Evolutionary conservation across 2,113 vertebrate genomes (phyloP).

Genomic region (Coreoperca whiteheadi): DNA sequence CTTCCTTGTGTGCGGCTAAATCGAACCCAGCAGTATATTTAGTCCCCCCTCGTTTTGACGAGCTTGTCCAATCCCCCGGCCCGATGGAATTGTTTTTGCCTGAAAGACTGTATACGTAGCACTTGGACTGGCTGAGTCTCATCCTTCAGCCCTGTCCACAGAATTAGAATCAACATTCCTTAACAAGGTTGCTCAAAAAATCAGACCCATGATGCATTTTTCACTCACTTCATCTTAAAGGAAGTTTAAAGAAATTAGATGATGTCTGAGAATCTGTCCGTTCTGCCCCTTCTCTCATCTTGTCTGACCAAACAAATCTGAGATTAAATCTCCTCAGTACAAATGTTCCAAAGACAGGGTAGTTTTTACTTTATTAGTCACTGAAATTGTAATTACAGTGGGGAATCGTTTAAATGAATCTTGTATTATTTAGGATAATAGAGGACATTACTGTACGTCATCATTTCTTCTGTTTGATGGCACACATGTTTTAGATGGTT

Average conservation of each 20-base stretch:
- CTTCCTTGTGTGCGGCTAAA: conserved; percentile 51
- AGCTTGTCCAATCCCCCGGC: conserved; percentile 8
- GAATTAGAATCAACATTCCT: neutral
- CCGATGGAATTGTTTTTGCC: conserved; percentile 35
- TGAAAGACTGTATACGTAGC: conserved; percentile 37
- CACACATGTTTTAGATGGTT: neutral
- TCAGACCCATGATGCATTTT: neutral
- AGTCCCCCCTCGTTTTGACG: conserved; percentile 20
- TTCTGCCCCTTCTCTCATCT: too few species aligned
- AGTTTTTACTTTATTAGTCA: neutral
- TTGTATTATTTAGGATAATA: neutral
- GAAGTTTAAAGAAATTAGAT: neutral
- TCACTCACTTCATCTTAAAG: neutral
- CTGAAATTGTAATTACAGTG: neutral
- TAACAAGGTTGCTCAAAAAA: neutral
- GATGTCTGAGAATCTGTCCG: neutral
- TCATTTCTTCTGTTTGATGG: neutral
- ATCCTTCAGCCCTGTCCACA: conserved; percentile 3
- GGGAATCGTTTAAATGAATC: neutral
- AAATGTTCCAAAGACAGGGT: neutral
- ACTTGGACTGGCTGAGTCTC: neutral
- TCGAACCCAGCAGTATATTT: conserved; percentile 52
- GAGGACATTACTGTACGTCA: too few species aligned
- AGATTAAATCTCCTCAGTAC: neutral
- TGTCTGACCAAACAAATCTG: neutral